A percentile compares a stretch with the other conserved stretches of the same genome.
phyloP scores from a whole-genome alignment of 2,888 invertebrate species.

The Heliothis peltigera region DNA sequence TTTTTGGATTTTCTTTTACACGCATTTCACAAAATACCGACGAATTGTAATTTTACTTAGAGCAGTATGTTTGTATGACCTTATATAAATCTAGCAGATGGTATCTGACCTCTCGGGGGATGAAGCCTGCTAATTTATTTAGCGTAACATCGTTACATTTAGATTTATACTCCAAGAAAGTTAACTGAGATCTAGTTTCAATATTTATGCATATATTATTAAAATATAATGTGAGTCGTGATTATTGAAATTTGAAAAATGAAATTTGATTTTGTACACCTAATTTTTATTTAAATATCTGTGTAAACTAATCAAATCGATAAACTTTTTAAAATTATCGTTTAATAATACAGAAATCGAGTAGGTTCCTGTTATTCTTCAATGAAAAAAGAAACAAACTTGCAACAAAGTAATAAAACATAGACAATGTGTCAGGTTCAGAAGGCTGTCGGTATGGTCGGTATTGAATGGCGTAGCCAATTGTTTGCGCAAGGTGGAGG shows the following conservation, averaged over 20 bases:
- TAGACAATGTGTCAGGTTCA: conserved; percentile 53
- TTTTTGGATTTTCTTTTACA: conserved; percentile 3
- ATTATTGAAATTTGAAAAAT: too few relatives aligned
- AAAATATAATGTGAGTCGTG: not conserved
- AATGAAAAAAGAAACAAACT: conserved; percentile 27
- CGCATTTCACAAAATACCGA: not conserved
- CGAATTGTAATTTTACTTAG: conserved; percentile 46
- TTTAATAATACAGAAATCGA: conserved; percentile 10
- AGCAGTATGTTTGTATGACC: conserved; percentile 61
- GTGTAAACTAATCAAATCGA: conserved; percentile 25
- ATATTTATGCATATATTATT: conserved; percentile 32
- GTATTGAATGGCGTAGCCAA: conserved; percentile 45
- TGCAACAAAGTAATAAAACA: conserved; percentile 44
- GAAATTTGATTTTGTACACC: not conserved
- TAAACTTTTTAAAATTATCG: conserved; percentile 17
- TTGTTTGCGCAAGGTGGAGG: conserved; percentile 54
- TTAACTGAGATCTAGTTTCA: conserved; percentile 28
- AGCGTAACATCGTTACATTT: conserved; percentile 63
- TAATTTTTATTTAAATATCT: conserved; percentile 22
- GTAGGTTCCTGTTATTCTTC: conserved; percentile 28
- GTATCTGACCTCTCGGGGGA: conserved; percentile 70
- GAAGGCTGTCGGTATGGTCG: conserved; percentile 54
- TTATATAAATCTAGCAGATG: conserved; percentile 75
- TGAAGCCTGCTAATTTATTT: conserved; percentile 71
- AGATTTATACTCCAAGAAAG: conserved; percentile 63